phyloP scores from a whole-genome alignment of 2,888 invertebrate genomes.

The Drosophila kambysellisi region DNA sequence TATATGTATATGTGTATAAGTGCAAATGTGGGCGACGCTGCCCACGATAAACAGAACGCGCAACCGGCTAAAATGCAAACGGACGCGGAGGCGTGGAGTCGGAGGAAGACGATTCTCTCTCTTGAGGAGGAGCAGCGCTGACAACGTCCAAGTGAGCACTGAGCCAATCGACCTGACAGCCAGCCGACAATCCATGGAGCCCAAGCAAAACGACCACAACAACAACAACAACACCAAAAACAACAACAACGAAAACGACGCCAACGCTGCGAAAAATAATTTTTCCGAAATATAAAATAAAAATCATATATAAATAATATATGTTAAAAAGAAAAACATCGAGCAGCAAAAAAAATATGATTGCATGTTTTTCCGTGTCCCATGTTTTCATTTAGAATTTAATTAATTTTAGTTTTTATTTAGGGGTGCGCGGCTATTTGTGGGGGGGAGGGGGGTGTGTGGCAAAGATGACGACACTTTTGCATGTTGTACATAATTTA shows the following conservation, averaged over 20 bases:
- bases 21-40: constrained; percentile 47
- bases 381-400: constrained; percentile 62
- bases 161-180: constrained; percentile 69
- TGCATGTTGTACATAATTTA: constrained; percentile 68
- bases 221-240: neutral
- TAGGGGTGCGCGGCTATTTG: neutral
- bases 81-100: constrained; percentile 15
- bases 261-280: constrained; percentile 54
- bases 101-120: constrained; percentile 13
- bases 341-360: constrained; percentile 23
- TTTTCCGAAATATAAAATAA: constrained; percentile 73
- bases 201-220: constrained; percentile 41
- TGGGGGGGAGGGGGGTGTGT: neutral
- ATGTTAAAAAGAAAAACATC: constrained; percentile 31
- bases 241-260: constrained; percentile 18
- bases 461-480: constrained; percentile 51
- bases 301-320: constrained; percentile 66
- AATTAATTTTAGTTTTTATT: constrained; percentile 56
- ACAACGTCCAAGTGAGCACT: constrained; percentile 74
- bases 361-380: constrained; percentile 43
- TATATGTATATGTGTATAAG: constrained; percentile 15
- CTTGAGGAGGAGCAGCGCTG: constrained; percentile 57
- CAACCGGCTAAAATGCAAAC: constrained; percentile 61
- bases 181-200: constrained; percentile 73
- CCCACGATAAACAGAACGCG: constrained; percentile 41